Percentiles rank a stretch among this genome's conserved stretches.
Conservation (phyloP, 2,797 vertebrate species). For the Glossophaga mutica region DNA sequence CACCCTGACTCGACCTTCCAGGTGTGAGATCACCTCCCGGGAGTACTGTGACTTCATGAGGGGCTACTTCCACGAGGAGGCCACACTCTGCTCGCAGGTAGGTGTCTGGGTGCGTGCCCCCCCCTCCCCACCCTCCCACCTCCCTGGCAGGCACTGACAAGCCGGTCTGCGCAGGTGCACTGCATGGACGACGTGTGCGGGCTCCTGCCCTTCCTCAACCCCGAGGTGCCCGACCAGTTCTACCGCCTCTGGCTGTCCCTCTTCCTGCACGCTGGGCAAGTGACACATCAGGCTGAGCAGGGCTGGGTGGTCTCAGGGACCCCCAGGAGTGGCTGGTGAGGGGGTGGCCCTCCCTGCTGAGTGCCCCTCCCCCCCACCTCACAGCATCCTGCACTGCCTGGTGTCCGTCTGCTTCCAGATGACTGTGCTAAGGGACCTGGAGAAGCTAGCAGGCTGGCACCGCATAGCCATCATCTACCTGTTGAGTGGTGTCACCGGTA, state of each 20-base stretch:
- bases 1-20: conserved; percentile 66
- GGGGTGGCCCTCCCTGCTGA: not conserved
- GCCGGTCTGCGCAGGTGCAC: conserved; percentile 87
- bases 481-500: conserved; percentile 96
- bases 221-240: conserved; percentile 97
- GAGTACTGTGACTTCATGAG: conserved; percentile 99
- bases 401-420: conserved; percentile 98
- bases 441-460: conserved; percentile 98
- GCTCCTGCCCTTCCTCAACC: conserved; percentile 97
- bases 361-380: not conserved
- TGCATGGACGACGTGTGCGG: conserved; percentile 99
- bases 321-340: not conserved
- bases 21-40: conserved; percentile 98
- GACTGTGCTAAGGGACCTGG: conserved; percentile 96
- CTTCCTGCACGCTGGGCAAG: conserved; percentile 98
- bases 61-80: conserved; percentile 98
- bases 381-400: conserved; percentile 97
- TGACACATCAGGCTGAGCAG: not conserved
- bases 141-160: conserved; percentile 6
- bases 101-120: not conserved
- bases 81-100: conserved; percentile 98
- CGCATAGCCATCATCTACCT: conserved; percentile 99
- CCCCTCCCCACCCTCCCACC: fast-evolving
- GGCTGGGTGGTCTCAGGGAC: fast-evolving
- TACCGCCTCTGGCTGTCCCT: conserved; percentile 98